Evolutionary conservation across 2,113 vertebrate species (phyloP).

Genomic region (Pelvicachromis taeniatus): DNA sequence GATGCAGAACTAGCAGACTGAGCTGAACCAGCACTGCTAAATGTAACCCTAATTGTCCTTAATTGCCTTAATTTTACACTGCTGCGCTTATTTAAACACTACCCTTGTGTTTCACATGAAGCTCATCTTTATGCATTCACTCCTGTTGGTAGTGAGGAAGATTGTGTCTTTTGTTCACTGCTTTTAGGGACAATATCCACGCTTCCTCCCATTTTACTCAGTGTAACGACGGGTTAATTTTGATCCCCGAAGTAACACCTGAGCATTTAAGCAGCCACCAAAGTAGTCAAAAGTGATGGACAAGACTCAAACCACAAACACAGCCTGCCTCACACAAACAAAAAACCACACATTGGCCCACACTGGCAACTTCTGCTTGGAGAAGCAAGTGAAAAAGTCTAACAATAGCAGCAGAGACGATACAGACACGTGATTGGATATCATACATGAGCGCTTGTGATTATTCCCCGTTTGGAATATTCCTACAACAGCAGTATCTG

Average conservation of each 20-base stretch:
- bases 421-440: conserved; percentile 6
- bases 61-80: conserved; percentile 65
- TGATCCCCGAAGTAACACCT: background rate
- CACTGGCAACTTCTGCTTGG: conserved; percentile 7
- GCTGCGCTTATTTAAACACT: conserved; percentile 53
- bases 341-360: conserved; percentile 7
- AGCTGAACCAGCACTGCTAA: conserved; percentile 52
- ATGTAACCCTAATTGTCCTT: conserved; percentile 65
- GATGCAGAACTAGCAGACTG: conserved; percentile 37
- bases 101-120: conserved; percentile 31
- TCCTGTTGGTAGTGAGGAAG: background rate
- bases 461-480: conserved; percentile 21
- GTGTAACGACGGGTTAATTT: background rate
- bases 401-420: conserved; percentile 27
- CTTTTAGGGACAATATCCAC: background rate
- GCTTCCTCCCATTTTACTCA: background rate
- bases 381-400: background rate
- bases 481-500: background rate
- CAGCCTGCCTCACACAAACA: background rate
- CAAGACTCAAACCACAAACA: background rate
- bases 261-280: background rate
- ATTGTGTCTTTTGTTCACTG: background rate
- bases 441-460: background rate
- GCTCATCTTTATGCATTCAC: conserved; percentile 34
- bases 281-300: background rate